Conservation (phyloP, 2,113 vertebrate genomes). For the Fulmarus glacialis region DNA sequence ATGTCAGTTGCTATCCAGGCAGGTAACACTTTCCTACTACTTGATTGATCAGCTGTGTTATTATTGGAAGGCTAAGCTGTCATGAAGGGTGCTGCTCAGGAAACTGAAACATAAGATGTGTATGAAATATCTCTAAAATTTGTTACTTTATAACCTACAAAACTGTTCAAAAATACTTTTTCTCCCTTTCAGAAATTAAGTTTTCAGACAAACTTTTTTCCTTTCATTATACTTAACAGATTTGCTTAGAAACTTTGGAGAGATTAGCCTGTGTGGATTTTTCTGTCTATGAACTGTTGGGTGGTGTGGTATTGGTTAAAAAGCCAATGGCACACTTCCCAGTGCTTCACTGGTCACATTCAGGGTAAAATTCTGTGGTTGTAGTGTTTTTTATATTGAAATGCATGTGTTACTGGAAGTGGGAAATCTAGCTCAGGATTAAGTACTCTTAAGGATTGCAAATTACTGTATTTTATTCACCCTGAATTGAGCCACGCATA, state of each 20-base stretch:
- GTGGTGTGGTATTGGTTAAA: constrained; percentile 11
- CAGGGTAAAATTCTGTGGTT: not conserved
- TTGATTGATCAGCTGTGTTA: not conserved
- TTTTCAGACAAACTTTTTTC: not conserved
- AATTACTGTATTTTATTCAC: not conserved
- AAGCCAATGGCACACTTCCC: not conserved
- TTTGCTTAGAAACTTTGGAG: not conserved
- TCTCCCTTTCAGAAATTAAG: not conserved
- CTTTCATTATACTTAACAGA: not conserved
- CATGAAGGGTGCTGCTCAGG: not conserved
- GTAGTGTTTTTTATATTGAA: not conserved
- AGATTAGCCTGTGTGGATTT: not conserved
- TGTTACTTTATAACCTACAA: not conserved
- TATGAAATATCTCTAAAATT: not conserved
- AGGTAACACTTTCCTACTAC: not conserved
- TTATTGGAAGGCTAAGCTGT: not conserved
- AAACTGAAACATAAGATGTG: not conserved
- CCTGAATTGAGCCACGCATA: not conserved
- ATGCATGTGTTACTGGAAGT: not conserved
- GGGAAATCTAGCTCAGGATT: not conserved
- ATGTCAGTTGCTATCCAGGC: not conserved
- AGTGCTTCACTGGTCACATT: not conserved
- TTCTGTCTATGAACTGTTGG: not conserved
- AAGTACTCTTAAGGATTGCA: not conserved
- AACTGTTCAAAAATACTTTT: not conserved